Evolutionary conservation across 2,113 vertebrate genomes (phyloP), one percentile per base, ranked within the genome.

Genomic region (Ctenodactylus gundi): DNA sequence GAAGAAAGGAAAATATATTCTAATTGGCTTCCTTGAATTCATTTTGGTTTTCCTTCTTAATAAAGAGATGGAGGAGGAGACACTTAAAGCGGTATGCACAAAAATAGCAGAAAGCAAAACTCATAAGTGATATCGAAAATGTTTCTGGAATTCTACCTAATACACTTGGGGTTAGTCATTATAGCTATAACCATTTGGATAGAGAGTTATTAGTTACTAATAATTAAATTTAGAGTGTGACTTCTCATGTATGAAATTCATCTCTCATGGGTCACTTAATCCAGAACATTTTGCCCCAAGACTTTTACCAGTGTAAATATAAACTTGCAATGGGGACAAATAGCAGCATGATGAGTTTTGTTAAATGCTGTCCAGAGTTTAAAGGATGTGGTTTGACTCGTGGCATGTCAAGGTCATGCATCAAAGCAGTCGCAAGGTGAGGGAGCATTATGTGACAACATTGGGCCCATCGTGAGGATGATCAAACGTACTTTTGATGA

Each of bases 11-110:
- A 58, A n/a, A 78, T 85, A 72, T 51, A 90, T 84, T 90, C 88
- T 95, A 92, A 95, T 76, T 96, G 88, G 70, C 75, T 92, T 89
- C 27, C 78, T 91, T 85, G 53, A 96, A 88, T 77, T n/a, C 77
- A 67, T 80, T 57, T 92, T 87, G 31, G 70, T 94, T 82, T 94
- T 95, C 27, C 12, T 80, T 78, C 53, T 78, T 64, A 93, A 78
- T 88, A 62, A 88, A 83, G 78, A 84, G 17, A 82, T 95, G 39
- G n/a, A 85, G 15, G 10, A 87, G 70, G 25, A 95, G 51, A 12
- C 25, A 82, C 73, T 88, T 86, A 90, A 93, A 95, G 39, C n/a
- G 91, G 73, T 68, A 55, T 78, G 14, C n/a, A 86, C 41, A 81
- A 64, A 90, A 86, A 57, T 34, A 85, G 21, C 29, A 91, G 39